Evolutionary conservation across 2,113 vertebrate genomes (phyloP), one percentile per base, ranked within the genome.

Genomic region (Anthoscopus minutus): DNA sequence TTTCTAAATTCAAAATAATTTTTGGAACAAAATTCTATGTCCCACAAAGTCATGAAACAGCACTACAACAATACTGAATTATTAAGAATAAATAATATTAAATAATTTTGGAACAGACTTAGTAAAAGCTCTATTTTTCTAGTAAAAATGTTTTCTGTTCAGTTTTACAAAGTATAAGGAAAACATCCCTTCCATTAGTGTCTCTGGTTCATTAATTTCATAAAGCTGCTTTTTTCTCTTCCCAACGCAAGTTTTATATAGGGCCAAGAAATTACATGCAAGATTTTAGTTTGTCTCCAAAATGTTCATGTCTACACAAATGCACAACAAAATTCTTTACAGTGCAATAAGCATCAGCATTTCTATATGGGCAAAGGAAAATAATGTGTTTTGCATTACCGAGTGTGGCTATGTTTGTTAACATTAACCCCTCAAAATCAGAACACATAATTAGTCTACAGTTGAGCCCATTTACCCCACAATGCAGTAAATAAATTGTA

Each of bases 1-100:
- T 45, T 81, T 81, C 30, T 48, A 79, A 91, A 79, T 74, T 57
- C 28, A 13, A 85, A 92, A 31, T 51, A 28, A 22, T 70, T 84
- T 88, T 89, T 14, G 3, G 21, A 89, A 86, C 2, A 23, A 10
- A 19, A 51, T 89, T 89, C 60, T 9, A 22, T 84, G 27, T 66
- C 4, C 19, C 37, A 69, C 6, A 81, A 42, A 62, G 23, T 45
- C 33, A 77, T 64, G 20, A 62, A 76, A 67, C 13, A 86, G 18
- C 2, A 60, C 15, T 38, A 37, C 12, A 47, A 16, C 5, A 25
- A 37, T 50, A 56, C 1, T 0, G 1, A 64, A 3, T 65, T 81
- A 56, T 27, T 51, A 60, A 61, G 16, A 81, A 15, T 15, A 50
- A 37, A 40, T 23, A 58, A 44, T 38, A 81, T 12, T 54, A 58